Evolutionary conservation across 1,140 invertebrate genomes (phyloP).

Genomic region (Pseudomyrmex flavicornis): DNA sequence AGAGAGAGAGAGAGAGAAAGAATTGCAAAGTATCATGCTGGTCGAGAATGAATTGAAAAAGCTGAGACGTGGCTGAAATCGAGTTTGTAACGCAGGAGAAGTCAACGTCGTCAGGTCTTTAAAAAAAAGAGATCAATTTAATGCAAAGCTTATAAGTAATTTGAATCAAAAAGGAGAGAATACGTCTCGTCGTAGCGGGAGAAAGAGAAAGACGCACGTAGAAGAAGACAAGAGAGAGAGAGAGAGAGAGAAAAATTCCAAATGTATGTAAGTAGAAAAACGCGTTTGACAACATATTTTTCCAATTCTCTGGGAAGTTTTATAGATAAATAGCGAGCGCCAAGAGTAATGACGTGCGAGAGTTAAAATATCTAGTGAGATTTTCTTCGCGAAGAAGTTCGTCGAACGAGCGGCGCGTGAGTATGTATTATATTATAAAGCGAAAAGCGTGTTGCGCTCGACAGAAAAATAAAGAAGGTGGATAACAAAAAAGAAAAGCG

Average conservation of each 20-base stretch:
- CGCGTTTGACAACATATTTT: slow-evolving; percentile 80
- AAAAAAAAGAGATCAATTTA: too few species aligned
- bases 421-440: slow-evolving; percentile 1
- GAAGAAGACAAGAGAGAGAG: background rate
- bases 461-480: slow-evolving; percentile 30
- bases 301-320: slow-evolving; percentile 80
- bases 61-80: too few species aligned
- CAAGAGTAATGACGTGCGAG: slow-evolving; percentile 71
- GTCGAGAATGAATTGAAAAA: background rate
- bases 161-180: too few species aligned
- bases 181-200: too few species aligned
- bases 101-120: too few species aligned
- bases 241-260: slow-evolving; percentile 75
- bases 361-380: slow-evolving; percentile 64
- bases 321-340: slow-evolving; percentile 71
- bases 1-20: slow-evolving; percentile 3
- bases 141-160: too few species aligned
- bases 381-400: slow-evolving; percentile 63
- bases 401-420: slow-evolving; percentile 49
- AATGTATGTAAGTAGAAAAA: slow-evolving; percentile 77
- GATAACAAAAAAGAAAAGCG: slow-evolving; percentile 33
- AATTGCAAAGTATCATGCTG: slow-evolving; percentile 62
- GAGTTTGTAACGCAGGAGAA: too few species aligned
- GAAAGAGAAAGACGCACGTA: too few species aligned
- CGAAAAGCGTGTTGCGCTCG: slow-evolving; percentile 53